A percentile compares a stretch with the other conserved stretches of the same genome.
phyloP scores from a whole-genome alignment of 2,113 vertebrate genomes.

The Trichechus manatus region DNA sequence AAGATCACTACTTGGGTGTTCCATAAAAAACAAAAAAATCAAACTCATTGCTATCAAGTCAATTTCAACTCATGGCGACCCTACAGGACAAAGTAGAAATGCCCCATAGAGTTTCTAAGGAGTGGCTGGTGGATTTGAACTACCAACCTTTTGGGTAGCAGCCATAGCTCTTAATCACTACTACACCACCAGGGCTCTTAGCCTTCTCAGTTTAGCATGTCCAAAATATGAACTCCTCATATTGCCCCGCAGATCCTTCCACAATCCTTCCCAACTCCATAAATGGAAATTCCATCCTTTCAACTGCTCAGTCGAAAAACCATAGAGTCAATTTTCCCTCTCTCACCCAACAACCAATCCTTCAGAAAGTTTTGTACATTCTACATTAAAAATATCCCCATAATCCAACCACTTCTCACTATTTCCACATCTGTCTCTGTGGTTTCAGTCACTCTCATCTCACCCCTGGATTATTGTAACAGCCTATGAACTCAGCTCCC shows the following conservation, averaged over 20 bases:
- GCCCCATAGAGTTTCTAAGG: too few relatives aligned
- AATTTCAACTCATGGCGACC: too few relatives aligned
- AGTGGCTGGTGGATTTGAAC: too few relatives aligned
- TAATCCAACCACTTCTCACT: not conserved
- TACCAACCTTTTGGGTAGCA: too few relatives aligned
- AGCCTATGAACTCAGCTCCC: not conserved
- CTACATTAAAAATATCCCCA: not conserved
- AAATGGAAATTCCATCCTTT: not conserved
- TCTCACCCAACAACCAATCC: not conserved
- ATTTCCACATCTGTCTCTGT: rapidly evolving
- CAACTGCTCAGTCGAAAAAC: not conserved
- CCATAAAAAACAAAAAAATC: not conserved
- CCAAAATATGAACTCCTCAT: not conserved
- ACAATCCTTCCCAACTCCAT: not conserved
- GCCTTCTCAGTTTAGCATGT: not conserved
- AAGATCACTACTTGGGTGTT: not conserved
- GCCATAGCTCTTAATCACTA: too few relatives aligned
- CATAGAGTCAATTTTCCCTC: not conserved
- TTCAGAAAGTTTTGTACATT: not conserved
- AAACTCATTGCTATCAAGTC: too few relatives aligned
- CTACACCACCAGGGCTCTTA: too few relatives aligned
- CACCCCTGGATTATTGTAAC: not conserved
- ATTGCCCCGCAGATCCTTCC: not conserved
- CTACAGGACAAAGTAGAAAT: too few relatives aligned
- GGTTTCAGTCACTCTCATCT: not conserved